These are phyloP conservation scores for Aspiorhynchus laticeps DNA, from an alignment of 2,113 vertebrate genomes.

Conservation along the genomic window DNA sequence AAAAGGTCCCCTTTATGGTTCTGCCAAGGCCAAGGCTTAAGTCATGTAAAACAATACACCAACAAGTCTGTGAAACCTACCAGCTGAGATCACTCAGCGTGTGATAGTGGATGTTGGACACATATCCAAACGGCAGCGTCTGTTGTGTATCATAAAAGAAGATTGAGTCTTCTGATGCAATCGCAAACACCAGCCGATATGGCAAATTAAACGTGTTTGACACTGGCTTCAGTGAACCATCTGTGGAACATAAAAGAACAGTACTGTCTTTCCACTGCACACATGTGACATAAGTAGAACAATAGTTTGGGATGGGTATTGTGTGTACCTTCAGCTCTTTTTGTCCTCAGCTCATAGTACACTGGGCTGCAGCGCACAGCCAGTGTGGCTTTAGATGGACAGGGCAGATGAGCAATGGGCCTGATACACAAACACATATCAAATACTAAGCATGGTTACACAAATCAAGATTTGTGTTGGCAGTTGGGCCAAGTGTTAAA, in stretches of 20 bases:
- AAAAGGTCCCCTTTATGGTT: too few relatives aligned
- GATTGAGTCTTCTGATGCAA: constrained; percentile 94
- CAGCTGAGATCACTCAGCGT: constrained; percentile 96
- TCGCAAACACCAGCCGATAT: constrained; percentile 94
- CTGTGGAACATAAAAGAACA: constrained; percentile 64
- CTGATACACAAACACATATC: constrained; percentile 66
- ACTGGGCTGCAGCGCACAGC: constrained; percentile 96
- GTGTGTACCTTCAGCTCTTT: constrained; percentile 74
- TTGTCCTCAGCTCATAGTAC: constrained; percentile 86
- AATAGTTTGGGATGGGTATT: neutral
- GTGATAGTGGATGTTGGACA: constrained; percentile 97
- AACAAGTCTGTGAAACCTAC: constrained; percentile 66
- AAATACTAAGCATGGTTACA: neutral
- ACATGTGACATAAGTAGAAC: neutral
- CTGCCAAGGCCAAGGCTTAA: too few relatives aligned
- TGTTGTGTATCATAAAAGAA: constrained; percentile 95
- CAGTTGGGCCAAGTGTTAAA: neutral
- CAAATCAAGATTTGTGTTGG: neutral
- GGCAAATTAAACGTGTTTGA: constrained; percentile 80
- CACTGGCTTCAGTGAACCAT: constrained; percentile 63
- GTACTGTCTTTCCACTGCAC: neutral
- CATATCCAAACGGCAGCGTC: constrained; percentile 88
- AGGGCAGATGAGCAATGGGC: constrained; percentile 91
- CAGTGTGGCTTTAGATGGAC: constrained; percentile 90
- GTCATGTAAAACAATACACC: neutral